Base-by-base conservation (phyloP, 2,888 invertebrate species). In the Uloborus plumipes region DNA sequence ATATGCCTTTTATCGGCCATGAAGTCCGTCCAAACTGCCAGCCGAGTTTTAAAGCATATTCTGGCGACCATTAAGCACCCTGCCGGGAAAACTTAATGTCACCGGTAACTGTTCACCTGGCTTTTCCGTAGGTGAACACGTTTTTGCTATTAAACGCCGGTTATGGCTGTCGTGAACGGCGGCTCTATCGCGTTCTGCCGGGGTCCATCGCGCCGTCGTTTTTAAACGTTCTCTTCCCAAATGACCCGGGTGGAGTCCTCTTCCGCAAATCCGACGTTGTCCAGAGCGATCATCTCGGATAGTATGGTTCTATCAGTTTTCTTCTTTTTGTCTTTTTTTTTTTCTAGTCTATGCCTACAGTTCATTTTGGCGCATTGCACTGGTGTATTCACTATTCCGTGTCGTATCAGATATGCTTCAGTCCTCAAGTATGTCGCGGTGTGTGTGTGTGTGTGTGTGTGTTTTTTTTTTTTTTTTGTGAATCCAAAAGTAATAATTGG, bases 31-130 rank as follows among this genome's bases (percentile, higher is more conserved):
- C 26, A 76, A 82, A 82, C 81, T 75, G 71, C 71, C 66, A 49
- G 31, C 71, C 59, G 66, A 82, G 81, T 82, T 82, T 82, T 75
- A 82, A 82, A 82, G 71, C 75, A 76, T 79, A 79, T 79, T 79
- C 65, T 31, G 20, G 39, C 64, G 71, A 71, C 64, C 73, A 72
- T 81, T 74, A 81, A 81, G 80, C 55, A 62, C 74, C 74, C 74
- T 64, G 53, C 69, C 62, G 74, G 80, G 80, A 70, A 74, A 81
- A 69, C 74, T 81, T 81, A 81, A 81, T 70, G 80, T 81, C 80
- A 81, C 69, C 74, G 64, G 74, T 74, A 64, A 81, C 70, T 20
- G 69, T 64, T 64, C 65, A 81, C 74, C 80, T 81, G 79, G 73
- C 79, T 80, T 73, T 66, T 73, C 61, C 71, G 62, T 49, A 67